Base-by-base conservation (phyloP, 1,140 invertebrate species). In the Sarcophaga peregrina region DNA sequence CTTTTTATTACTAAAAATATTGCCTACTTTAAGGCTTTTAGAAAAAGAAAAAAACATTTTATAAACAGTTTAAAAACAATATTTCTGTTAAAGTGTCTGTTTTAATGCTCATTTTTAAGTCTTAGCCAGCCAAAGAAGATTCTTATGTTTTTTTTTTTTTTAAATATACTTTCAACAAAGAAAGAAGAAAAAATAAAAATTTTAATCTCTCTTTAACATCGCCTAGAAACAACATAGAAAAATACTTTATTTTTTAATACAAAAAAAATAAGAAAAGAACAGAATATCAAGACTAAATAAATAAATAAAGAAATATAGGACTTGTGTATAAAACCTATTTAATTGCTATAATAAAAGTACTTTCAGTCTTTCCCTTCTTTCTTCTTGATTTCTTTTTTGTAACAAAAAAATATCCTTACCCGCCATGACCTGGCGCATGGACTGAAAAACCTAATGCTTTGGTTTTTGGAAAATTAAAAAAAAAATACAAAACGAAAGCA, bases 321-420 rank as follows among this genome's bases (percentile, higher is more conserved):
- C 25, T 37, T 37, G 25, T 37, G 1, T 58, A 68, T 68, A 68
- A 37, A 68, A 68, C 62, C 62, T 68, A 68, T 6, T 68, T 68
- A 68, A 68, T 68, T 68, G 62, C 62, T 68, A 68, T 68, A 37
- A 37, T 37, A 68, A 68, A 68, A 20, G 62, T 68, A 37, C 25
- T 68, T 58, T 68, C 20, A 20, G 17, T 37, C 25, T 37, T 37
- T 37, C 25, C 25, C 25, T 37, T 37, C 25, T 37, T 37, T 37
- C 1, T 37, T 37, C n/a, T n/a, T n/a, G n/a, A n/a, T n/a, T 37
- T 37, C 4, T 37, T 37, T 1, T 37, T 37, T 37, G 25, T 37
- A 37, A 4, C 25, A 37, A 37, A 37, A 37, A 37, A 37, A 37
- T 2, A 2, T 37, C 25, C 25, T 37, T 37, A 4, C 25, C 25